phyloP scores from a whole-genome alignment of 2,888 invertebrate genomes.

The Seladonia tumulorum region DNA sequence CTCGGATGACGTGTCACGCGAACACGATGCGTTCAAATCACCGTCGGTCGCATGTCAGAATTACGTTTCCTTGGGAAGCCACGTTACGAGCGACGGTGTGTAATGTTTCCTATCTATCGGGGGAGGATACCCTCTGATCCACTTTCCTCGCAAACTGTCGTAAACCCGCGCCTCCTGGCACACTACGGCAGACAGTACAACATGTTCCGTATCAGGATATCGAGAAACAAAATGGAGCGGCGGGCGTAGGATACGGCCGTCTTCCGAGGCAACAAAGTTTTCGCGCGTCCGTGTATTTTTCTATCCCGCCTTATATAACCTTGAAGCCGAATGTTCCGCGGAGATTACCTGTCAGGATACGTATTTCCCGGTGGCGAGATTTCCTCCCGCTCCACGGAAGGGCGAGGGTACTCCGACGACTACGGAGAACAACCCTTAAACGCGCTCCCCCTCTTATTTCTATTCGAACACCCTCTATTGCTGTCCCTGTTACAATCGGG shows the following conservation, averaged over 20 bases:
- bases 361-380: slow-evolving; percentile 59
- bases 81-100: not conserved
- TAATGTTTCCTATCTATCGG: slow-evolving; percentile 28
- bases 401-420: slow-evolving; percentile 49
- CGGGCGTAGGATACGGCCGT: slow-evolving; percentile 6
- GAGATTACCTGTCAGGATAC: slow-evolving; percentile 71
- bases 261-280: slow-evolving; percentile 59
- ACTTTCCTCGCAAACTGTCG: slow-evolving; percentile 62
- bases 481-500: not conserved
- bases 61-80: not conserved
- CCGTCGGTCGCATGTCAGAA: not conserved
- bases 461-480: not conserved
- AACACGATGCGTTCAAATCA: not conserved
- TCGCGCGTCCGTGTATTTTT: slow-evolving; percentile 51
- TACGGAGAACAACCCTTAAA: slow-evolving; percentile 41
- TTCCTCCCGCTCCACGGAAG: slow-evolving; percentile 33
- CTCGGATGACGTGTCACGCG: not conserved
- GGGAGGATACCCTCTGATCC: slow-evolving; percentile 52
- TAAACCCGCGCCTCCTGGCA: slow-evolving; percentile 48
- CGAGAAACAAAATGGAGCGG: slow-evolving; percentile 45
- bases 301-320: slow-evolving; percentile 60
- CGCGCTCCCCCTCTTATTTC: slow-evolving; percentile 37
- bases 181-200: slow-evolving; percentile 18
- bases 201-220: slow-evolving; percentile 59
- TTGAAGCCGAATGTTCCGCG: slow-evolving; percentile 57